Conservation (phyloP, 2,888 invertebrate species). For the Epinotia nisella region DNA sequence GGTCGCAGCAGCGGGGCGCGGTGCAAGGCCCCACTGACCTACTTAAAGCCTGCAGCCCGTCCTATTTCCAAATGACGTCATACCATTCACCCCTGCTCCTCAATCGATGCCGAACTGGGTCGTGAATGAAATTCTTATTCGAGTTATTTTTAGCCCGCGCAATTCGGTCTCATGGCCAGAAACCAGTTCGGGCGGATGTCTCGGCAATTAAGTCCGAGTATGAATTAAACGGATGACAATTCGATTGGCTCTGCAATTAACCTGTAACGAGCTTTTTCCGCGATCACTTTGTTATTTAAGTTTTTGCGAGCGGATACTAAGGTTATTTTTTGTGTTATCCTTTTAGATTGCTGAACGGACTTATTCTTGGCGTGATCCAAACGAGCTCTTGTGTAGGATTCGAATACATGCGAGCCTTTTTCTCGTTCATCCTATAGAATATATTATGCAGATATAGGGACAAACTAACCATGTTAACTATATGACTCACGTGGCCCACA, state of each 20-base stretch:
- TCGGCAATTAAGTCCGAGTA: slow-evolving; percentile 57
- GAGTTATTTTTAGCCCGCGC: slow-evolving; percentile 71
- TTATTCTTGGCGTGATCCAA: neutral
- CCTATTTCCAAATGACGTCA: slow-evolving; percentile 80
- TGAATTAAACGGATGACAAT: slow-evolving; percentile 42
- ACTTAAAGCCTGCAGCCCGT: slow-evolving; percentile 65
- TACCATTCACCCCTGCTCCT: slow-evolving; percentile 75
- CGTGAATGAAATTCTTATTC: slow-evolving; percentile 78
- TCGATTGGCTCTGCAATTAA: slow-evolving; percentile 32
- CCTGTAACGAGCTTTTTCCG: slow-evolving; percentile 39
- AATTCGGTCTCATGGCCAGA: slow-evolving; percentile 55
- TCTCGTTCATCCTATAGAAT: neutral
- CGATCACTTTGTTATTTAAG: neutral
- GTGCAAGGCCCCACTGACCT: neutral
- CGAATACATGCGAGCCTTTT: neutral
- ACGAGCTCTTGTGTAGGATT: neutral
- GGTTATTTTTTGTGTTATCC: slow-evolving; percentile 2
- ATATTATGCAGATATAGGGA: neutral
- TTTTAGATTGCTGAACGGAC: too few species aligned
- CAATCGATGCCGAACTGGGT: slow-evolving; percentile 81
- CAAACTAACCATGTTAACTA: neutral
- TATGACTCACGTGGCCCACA: too few species aligned
- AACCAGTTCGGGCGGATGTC: slow-evolving; percentile 67
- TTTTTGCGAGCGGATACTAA: neutral
- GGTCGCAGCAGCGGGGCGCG: neutral